phyloP scores from a whole-genome alignment of 2,888 invertebrate genomes.

The Acronicta leporina region DNA sequence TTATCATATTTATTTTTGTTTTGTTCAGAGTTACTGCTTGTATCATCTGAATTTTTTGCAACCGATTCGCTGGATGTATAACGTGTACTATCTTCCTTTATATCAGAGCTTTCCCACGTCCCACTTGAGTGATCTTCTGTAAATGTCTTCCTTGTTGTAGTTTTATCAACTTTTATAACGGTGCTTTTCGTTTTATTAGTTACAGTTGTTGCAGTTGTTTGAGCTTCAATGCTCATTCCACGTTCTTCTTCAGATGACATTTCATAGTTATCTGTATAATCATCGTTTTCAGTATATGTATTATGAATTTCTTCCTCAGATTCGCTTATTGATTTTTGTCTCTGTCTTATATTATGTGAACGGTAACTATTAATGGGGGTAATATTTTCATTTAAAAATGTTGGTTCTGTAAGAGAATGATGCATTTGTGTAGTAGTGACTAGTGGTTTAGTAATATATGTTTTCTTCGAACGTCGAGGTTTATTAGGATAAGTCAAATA shows the following conservation, averaged over 20 bases:
- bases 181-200: not conserved
- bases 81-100: not conserved
- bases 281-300: not conserved
- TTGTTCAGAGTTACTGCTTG: not conserved
- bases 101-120: not conserved
- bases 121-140: not conserved
- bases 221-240: constrained; percentile 14
- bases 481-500: not conserved
- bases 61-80: not conserved
- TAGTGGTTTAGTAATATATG: not conserved
- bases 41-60: not conserved
- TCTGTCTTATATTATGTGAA: not conserved
- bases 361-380: not conserved
- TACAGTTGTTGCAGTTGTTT: not conserved
- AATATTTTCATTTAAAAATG: not conserved
- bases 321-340: not conserved
- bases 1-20: not conserved
- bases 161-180: not conserved
- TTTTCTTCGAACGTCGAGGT: not conserved
- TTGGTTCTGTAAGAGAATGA: not conserved
- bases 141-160: not conserved
- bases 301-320: not conserved
- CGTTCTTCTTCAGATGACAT: constrained; percentile 5
- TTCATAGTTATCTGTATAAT: constrained; percentile 40
- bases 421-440: not conserved